Evolutionary conservation across 2,888 invertebrate species (phyloP).

Genomic region (Polyommatus icarus): DNA sequence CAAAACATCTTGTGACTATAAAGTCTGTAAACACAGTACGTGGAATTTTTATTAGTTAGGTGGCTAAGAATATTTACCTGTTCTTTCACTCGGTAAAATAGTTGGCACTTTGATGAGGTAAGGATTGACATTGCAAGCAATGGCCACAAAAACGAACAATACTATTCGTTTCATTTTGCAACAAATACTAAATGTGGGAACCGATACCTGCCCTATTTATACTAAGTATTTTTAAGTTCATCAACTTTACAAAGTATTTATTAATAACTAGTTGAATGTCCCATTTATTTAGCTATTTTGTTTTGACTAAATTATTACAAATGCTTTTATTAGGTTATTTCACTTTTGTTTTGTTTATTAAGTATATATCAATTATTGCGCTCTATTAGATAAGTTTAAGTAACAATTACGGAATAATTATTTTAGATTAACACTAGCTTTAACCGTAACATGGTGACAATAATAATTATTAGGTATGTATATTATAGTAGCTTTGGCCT

Average conservation of each 20-base stretch:
- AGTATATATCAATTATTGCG: not conserved
- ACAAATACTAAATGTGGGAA: slow-evolving; percentile 35
- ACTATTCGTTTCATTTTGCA: slow-evolving; percentile 59
- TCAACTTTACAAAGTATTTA: slow-evolving; percentile 51
- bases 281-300: slow-evolving; percentile 41
- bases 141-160: slow-evolving; percentile 47
- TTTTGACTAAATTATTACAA: slow-evolving; percentile 9
- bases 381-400: not conserved
- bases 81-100: slow-evolving; percentile 42
- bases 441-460: no score
- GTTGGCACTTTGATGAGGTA: slow-evolving; percentile 53
- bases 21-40: not conserved
- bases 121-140: slow-evolving; percentile 37
- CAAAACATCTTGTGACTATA: no score
- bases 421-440: no score
- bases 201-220: slow-evolving; percentile 38
- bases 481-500: no score
- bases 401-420: slow-evolving; percentile 31
- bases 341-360: slow-evolving; percentile 37
- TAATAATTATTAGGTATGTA: no score
- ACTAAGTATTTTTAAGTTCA: slow-evolving; percentile 40
- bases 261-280: slow-evolving; percentile 59
- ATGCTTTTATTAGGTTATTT: slow-evolving; percentile 46
- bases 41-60: not conserved
- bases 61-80: slow-evolving; percentile 38